Conservation (phyloP, 2,113 vertebrate genomes). For the Plotosus lineatus region DNA sequence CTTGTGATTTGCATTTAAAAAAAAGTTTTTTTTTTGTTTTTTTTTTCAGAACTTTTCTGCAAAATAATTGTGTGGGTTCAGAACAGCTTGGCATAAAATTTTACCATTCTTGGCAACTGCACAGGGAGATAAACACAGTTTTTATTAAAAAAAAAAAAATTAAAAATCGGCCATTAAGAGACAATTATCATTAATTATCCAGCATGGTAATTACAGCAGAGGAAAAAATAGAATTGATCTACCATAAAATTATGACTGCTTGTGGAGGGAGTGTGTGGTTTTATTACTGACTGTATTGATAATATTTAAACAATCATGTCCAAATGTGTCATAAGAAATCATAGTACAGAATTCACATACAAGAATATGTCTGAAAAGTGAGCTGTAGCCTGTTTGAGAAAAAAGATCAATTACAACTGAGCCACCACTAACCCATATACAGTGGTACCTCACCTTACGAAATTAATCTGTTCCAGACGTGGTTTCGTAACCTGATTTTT, state of each 20-base stretch:
- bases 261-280: not conserved
- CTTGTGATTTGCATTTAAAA: not conserved
- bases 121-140: not conserved
- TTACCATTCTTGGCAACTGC: not conserved
- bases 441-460: no score
- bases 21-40: not conserved
- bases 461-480: no score
- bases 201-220: not conserved
- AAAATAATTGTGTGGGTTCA: not conserved
- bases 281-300: not conserved
- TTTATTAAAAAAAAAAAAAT: not conserved
- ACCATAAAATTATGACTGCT: not conserved
- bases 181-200: not conserved
- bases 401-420: no score
- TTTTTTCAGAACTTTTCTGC: not conserved
- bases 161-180: not conserved
- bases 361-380: not conserved
- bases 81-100: not conserved
- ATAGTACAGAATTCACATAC: not conserved
- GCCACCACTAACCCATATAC: no score
- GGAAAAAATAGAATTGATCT: not conserved
- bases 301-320: not conserved
- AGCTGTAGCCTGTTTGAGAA: no score
- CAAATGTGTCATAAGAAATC: not conserved
- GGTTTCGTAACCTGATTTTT: no score